Base-by-base conservation (phyloP, 2,113 vertebrate genomes). In the Xyrauchen texanus region DNA sequence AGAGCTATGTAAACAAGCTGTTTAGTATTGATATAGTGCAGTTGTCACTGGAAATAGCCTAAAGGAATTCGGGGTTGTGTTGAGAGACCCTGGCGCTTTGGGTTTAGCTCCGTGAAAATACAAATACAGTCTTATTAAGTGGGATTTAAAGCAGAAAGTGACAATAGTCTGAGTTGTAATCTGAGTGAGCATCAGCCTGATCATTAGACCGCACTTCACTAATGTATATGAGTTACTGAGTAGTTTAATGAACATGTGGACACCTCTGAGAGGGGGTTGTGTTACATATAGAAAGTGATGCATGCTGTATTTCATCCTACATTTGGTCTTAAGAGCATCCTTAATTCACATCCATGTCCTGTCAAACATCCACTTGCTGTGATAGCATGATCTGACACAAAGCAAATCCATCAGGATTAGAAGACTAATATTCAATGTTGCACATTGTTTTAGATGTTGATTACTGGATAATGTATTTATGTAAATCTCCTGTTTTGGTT, bases 1-100 rank as follows among this genome's bases (percentile, higher is more conserved):
- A 79, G 42, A 70, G 15, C 13, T 72, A 67, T 82, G 85, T 87
- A 86, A 87, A 86, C 86, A 87, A 79, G 64, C n/a, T 60, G 66
- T 61, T 47, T 58, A 53, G 69, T 64, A 64, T 71, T 84, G 78
- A 76, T 84, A 71, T 15, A 74, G 66, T 67, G 12, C 16, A 52
- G 4, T 2, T 52, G 10, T 34, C 15, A 15, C 45, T 51, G 13
- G 47, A 46, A 10, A 11, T 49, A 9, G n/a, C 15, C 13, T 49
- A 3, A 69, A 61, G 9, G 12, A 53, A 4, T 1, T 9, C 6
- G n/a, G 5, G 13, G 16, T 47, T 63, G 16, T 68, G 21, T 1
- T 34, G 21, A 34, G 21, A 34, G 21, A 34, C 0, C 0, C 13
- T 6, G 0, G 6, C 6, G 12, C 55, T 10, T 69, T 8, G 2